phyloP scores from a whole-genome alignment of 2,113 vertebrate genomes.

The Tinamus guttatus region DNA sequence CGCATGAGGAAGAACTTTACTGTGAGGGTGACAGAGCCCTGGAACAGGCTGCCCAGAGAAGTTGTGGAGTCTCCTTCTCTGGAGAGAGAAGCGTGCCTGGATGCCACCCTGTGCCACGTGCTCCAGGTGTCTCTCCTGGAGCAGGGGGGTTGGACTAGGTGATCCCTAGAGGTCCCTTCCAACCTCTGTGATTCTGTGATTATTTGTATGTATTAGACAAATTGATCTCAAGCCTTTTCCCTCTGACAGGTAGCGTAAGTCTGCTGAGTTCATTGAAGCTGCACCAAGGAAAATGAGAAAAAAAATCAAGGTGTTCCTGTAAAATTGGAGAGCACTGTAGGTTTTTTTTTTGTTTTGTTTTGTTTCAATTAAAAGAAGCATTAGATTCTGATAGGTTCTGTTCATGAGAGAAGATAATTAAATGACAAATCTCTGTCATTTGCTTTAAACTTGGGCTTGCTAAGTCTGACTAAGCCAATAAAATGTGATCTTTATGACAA shows the following conservation, averaged over 20 bases:
- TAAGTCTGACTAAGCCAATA: not conserved
- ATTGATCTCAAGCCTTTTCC: not conserved
- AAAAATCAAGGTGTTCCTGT: not conserved
- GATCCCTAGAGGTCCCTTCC: no score
- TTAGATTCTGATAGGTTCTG: not conserved
- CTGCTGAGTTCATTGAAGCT: not conserved
- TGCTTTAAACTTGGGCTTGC: not conserved
- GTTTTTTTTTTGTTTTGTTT: no score
- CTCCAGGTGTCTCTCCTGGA: no score
- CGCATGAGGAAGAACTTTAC: no score
- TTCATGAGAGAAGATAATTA: not conserved
- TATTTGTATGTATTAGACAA: not conserved
- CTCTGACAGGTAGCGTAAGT: not conserved
- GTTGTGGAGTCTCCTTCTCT: no score
- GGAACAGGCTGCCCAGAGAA: no score
- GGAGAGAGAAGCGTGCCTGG: no score
- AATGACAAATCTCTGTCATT: not conserved
- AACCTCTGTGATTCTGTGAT: no score
- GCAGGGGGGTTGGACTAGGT: no score
- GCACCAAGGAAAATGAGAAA: constrained; percentile 16
- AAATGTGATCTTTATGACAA: not conserved
- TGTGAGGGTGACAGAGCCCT: no score
- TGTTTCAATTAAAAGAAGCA: not conserved
- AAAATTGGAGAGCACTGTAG: not conserved
- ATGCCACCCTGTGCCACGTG: no score